Conservation (phyloP, 2,797 vertebrate genomes). For the Oryzias dopingdopingensis region DNA sequence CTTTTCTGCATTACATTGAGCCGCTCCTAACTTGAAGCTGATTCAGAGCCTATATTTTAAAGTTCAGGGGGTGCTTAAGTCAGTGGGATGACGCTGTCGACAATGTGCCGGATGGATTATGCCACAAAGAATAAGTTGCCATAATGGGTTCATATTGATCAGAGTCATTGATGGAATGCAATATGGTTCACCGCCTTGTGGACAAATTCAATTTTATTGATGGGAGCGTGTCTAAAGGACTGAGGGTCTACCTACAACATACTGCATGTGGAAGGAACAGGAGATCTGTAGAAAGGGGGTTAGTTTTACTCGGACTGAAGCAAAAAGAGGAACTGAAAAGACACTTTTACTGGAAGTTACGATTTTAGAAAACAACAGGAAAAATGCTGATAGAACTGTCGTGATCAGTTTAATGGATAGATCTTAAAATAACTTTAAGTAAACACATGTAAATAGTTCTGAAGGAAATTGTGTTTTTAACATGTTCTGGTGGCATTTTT, state of each 20-base stretch:
- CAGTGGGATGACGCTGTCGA: constrained; percentile 45
- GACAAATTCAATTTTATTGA: constrained; percentile 69
- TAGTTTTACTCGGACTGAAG: constrained; percentile 24
- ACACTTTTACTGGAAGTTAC: no score
- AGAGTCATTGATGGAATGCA: constrained; percentile 53
- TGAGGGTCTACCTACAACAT: constrained; percentile 42
- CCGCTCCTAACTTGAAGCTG: constrained; percentile 13
- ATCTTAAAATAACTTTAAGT: no score
- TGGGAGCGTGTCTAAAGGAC: constrained; percentile 46
- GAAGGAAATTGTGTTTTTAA: no score
- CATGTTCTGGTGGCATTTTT: no score
- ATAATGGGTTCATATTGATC: constrained; percentile 64
- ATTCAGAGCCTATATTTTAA: constrained; percentile 5
- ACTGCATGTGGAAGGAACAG: constrained; percentile 26
- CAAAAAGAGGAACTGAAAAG: no score
- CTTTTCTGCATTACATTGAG: constrained; percentile 11
- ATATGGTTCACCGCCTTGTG: constrained; percentile 57
- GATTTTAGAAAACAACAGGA: no score
- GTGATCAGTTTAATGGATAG: no score
- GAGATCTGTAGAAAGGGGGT: constrained; percentile 21
- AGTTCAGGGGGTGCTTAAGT: constrained; percentile 32
- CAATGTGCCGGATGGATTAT: constrained; percentile 53
- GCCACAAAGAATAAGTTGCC: constrained; percentile 65
- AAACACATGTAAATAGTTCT: no score
- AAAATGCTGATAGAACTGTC: no score